Conservation (phyloP, 2,797 vertebrate species). For the Rhynchotus rufescens region DNA sequence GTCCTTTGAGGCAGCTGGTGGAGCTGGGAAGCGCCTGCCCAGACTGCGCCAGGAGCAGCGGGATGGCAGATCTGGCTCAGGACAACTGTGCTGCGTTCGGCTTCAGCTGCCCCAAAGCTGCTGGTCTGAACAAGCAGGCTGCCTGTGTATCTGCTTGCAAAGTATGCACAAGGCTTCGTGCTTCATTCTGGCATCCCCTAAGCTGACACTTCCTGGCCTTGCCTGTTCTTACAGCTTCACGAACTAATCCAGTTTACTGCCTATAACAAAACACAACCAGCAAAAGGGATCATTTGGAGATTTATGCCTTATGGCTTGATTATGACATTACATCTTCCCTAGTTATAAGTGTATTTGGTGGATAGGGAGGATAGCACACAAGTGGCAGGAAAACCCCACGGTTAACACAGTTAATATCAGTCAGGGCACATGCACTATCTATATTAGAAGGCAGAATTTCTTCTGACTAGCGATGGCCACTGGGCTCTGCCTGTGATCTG, state of each 20-base stretch:
- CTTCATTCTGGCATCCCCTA: neutral
- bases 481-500: neutral
- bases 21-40: neutral
- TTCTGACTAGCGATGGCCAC: neutral
- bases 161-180: neutral
- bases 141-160: neutral
- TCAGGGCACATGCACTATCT: neutral
- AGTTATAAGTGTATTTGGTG: neutral
- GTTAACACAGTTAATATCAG: neutral
- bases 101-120: neutral
- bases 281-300: neutral
- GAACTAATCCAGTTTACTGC: neutral
- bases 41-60: neutral
- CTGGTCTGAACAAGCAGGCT: neutral
- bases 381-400: neutral
- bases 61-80: neutral
- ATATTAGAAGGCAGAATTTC: too few species aligned
- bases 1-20: neutral
- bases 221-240: neutral
- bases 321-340: neutral
- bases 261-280: neutral
- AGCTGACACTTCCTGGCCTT: neutral
- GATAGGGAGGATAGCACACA: neutral
- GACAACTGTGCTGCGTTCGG: fast-evolving
- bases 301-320: neutral